Base-by-base conservation (phyloP, 1,140 invertebrate genomes). In the Babylonia areolata region DNA sequence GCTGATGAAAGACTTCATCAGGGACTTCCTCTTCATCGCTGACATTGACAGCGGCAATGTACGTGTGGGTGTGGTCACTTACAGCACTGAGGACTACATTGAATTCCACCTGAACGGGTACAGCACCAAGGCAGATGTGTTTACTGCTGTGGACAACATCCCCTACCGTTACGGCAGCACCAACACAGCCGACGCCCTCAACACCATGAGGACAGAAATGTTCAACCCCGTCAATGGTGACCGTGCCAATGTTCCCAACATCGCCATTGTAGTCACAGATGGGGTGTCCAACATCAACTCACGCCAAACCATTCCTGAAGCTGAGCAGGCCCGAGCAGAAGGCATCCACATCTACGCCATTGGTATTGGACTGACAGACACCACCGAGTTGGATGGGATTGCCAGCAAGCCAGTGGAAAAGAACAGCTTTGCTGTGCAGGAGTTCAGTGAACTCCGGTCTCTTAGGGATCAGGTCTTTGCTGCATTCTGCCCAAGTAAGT, bases 241-340 rank as follows among this genome's bases (percentile, higher is more conserved):
- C 71, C 80, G 91, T 42, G 80, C 87, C 11, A 85, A 88, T 54
- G 91, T 91, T 9, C 58, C 80, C 2, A 92, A 93, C 85, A 88
- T 91, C 35, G 88, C 79, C 42, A 91, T 93, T 64, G 84, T 92
- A 12, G 80, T 93, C 12, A 92, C 91, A 40, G 91, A 91, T 69
- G 85, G 87, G 31, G 64, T 85, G 69, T 94, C 93, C 23, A 92
- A 93, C 80, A 89, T 91, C 69, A 92, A 93, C 81, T 80, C 87
- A 23, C 64, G 77, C 33, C 87, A 73, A 78, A 90, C 91, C 0
- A 79, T 88, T n/a, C 84, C 85, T 23, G 89, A 93, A 77, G 91
- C 91, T 15, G 85, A 90, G 54, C 28, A 46, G 33, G 89, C 90
- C 6, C 82, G 85, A 35, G 83, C 51, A 2, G 86, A 85, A 28